Conservation (phyloP, 2,113 vertebrate genomes). For the Lanius collurio region DNA sequence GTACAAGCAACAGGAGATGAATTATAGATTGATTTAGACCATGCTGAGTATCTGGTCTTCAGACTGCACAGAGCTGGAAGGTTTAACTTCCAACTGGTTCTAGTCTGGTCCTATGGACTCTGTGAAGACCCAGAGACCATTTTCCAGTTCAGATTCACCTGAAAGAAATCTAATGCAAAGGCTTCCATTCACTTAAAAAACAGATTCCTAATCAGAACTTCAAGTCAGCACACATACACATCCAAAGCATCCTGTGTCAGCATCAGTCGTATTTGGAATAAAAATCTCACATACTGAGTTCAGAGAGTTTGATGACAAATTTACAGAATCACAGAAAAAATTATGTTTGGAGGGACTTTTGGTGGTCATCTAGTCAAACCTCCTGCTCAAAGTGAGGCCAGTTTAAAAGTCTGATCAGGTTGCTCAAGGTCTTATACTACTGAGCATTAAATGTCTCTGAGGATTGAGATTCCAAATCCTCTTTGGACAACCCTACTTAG, state of each 20-base stretch:
- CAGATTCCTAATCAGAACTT: background rate
- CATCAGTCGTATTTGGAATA: background rate
- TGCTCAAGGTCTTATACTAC: background rate
- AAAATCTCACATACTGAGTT: background rate
- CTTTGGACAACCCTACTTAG: background rate
- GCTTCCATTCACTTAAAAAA: background rate
- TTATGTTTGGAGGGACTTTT: background rate
- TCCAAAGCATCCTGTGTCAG: background rate
- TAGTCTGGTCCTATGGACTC: background rate
- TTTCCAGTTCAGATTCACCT: background rate
- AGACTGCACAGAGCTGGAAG: background rate
- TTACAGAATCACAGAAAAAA: background rate
- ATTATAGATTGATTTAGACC: background rate
- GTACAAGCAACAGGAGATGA: background rate
- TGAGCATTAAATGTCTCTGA: background rate
- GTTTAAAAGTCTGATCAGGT: background rate
- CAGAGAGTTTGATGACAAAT: background rate
- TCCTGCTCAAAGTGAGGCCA: background rate
- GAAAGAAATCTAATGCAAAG: background rate
- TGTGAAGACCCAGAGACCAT: background rate
- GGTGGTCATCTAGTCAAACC: background rate
- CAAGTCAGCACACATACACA: background rate
- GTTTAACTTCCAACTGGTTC: background rate
- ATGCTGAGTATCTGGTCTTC: background rate
- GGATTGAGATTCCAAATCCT: background rate